Evolutionary conservation across 2,113 vertebrate species (phyloP).

Genomic region (Mastomys coucha): DNA sequence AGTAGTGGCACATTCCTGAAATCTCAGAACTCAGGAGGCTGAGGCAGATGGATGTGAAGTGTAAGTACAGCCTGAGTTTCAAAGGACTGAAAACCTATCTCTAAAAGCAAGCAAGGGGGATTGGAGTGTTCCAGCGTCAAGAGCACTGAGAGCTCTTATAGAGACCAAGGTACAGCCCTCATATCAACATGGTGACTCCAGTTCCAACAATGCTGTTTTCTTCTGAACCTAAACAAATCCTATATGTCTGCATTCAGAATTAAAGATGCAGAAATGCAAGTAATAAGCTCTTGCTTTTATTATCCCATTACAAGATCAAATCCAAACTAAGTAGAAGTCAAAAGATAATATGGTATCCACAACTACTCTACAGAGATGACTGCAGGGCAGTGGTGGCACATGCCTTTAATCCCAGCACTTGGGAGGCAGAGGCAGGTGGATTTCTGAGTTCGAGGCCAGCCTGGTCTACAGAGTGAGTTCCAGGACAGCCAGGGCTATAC

Average conservation of each 20-base stretch:
- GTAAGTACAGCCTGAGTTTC: not conserved
- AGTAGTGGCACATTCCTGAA: not conserved
- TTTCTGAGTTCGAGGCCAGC: no score
- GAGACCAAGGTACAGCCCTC: not conserved
- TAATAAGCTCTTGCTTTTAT: not conserved
- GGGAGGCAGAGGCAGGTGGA: no score
- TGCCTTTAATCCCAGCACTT: no score
- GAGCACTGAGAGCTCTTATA: not conserved
- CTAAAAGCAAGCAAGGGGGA: not conserved
- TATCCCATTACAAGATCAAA: not conserved
- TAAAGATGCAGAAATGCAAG: slow-evolving; percentile 28
- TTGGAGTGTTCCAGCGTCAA: not conserved
- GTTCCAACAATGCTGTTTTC: no score
- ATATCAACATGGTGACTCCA: not conserved
- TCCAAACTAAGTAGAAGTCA: slow-evolving; percentile 51
- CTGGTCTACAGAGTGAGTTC: no score
- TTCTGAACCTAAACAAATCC: not conserved
- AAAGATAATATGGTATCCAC: not conserved
- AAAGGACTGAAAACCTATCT: not conserved
- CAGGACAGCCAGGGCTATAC: no score
- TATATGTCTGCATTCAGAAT: not conserved
- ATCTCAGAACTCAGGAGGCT: not conserved
- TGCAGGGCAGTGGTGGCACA: no score
- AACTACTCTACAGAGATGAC: slow-evolving; percentile 27
- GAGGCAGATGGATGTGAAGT: not conserved